Evolutionary conservation across 2,888 invertebrate genomes (phyloP), one percentile per base, ranked within the genome.

Genomic region (Seira ritae): DNA sequence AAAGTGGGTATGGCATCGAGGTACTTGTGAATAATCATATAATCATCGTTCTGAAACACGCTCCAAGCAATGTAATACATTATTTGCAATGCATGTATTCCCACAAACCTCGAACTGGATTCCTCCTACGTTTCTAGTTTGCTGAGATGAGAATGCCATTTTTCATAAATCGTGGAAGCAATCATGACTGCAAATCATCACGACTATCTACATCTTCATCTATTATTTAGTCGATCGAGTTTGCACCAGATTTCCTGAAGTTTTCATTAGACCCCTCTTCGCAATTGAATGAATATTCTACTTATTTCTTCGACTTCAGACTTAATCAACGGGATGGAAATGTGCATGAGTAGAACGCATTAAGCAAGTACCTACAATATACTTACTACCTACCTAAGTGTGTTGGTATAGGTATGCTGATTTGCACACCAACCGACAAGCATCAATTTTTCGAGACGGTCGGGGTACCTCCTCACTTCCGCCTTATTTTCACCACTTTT

Each of bases 131-230:
- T 19, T 67, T 67, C 67, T 2, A 15, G 10, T 46, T 12, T 17
- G 20, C 15, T 50, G 72, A 31, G 8, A 2, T 31, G 31, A 31
- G 50, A 22, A 66, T n/a, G 65, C 62, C 12, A 42, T 73, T 65
- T 65, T 55, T 19, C 62, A 20, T 73, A 73, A 75, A 75, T 68
- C 31, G 69, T 42, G 66, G 75, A 70, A 81, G 75, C 80, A 81
- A 81, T 81, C 75, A 81, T 70, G 66, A 70, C 70, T 75, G 70
- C 75, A 81, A 75, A 81, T 81, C 80, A 69, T 69, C 60, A 69
- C 68, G 55, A 74, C 60, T 72, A 74, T 80, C 73, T 74, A 68
- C 62, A 62, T 68, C 50, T n/a, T 50, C 50, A 50, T 50, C 50
- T n/a, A n/a, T 50, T 50, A 50, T 50, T 50, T 50, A 50, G 15